These are phyloP conservation scores for Gonioctena quinquepunctata DNA, from an alignment of 1,140 invertebrate genomes.

Conservation along the genomic window DNA sequence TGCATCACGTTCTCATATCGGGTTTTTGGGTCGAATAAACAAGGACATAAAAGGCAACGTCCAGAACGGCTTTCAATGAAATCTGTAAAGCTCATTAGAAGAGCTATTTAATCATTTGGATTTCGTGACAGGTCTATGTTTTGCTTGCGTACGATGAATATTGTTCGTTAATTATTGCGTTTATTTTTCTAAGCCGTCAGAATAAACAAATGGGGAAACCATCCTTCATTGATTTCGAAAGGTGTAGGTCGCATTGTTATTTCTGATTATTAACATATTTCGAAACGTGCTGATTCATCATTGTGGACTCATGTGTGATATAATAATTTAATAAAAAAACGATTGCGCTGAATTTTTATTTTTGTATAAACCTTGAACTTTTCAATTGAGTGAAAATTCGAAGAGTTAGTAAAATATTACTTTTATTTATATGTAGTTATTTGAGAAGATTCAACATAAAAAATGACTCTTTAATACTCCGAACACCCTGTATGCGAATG, in stretches of 20 bases:
- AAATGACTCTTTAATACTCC: neutral
- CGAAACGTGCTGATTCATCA: too few relatives aligned
- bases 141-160: constrained; percentile 2
- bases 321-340: too few relatives aligned
- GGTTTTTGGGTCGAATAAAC: neutral
- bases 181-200: constrained; percentile 2
- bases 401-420: too few relatives aligned
- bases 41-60: neutral
- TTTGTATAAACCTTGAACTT: too few relatives aligned
- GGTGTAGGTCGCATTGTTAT: neutral
- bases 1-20: neutral
- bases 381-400: too few relatives aligned
- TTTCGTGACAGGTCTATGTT: constrained; percentile 2
- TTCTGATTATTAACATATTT: neutral
- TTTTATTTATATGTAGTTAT: too few relatives aligned
- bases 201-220: neutral
- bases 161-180: constrained; percentile 2
- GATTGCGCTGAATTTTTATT: too few relatives aligned
- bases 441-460: too few relatives aligned
- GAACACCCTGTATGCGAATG: neutral
- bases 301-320: too few relatives aligned
- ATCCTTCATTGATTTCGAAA: neutral
- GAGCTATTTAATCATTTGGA: neutral
- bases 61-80: neutral
- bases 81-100: constrained; percentile 1